These are phyloP conservation scores for Eupithecia vulgata DNA, from an alignment of 2,888 invertebrate species.

Conservation along the genomic window DNA sequence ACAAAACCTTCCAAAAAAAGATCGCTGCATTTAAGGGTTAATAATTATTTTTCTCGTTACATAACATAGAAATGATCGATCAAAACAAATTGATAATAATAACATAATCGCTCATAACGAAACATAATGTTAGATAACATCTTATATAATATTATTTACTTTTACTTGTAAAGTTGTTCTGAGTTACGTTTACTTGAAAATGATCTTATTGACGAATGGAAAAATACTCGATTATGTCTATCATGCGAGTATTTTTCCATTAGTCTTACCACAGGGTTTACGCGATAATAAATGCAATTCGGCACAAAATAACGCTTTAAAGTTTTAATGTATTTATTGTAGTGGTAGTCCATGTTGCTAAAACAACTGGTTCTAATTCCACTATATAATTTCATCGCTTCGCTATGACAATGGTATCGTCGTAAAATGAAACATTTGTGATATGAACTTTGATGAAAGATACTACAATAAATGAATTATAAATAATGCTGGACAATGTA, in stretches of 20 bases:
- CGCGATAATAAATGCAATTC: neutral
- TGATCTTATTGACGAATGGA: neutral
- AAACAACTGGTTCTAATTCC: too few species aligned
- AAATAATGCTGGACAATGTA: too few species aligned
- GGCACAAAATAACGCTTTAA: neutral
- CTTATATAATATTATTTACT: neutral
- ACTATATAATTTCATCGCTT: too few species aligned
- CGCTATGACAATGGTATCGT: too few species aligned
- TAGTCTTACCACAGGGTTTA: neutral
- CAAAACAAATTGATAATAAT: neutral
- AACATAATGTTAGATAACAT: neutral
- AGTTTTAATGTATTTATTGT: too few species aligned
- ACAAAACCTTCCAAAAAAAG: neutral
- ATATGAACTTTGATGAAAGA: too few species aligned
- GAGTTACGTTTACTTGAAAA: neutral
- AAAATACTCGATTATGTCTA: neutral
- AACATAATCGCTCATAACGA: neutral
- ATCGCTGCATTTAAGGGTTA: neutral
- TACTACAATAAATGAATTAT: too few species aligned
- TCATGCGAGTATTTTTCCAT: neutral
- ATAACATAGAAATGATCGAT: neutral
- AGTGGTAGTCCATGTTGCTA: too few species aligned
- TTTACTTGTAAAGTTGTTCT: neutral
- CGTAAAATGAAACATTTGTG: too few species aligned
- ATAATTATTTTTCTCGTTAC: neutral